A percentile compares a stretch with the other conserved stretches of the same genome.
Evolutionary conservation across 2,888 invertebrate species (phyloP).

Genomic region (Anaspis maculata): DNA sequence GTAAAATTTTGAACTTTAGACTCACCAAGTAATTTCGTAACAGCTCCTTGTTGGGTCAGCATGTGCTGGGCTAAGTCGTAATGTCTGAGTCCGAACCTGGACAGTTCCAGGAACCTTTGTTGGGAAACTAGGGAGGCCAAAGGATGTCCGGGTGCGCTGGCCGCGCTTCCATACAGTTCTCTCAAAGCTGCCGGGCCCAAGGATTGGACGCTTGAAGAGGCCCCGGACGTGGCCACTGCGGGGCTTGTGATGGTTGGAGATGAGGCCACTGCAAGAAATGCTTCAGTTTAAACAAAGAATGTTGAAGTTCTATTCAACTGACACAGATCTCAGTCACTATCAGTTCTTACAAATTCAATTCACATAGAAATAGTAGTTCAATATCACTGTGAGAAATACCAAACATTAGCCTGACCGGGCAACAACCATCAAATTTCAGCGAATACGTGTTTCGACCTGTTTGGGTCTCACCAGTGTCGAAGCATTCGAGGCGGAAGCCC

Average conservation of each 20-base stretch:
- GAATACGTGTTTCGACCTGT: too few species aligned
- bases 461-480: too few species aligned
- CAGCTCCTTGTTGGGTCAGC: constrained; percentile 85
- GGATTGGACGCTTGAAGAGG: constrained; percentile 28
- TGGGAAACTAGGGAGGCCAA: constrained; percentile 67
- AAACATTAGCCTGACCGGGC: too few species aligned
- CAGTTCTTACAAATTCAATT: too few species aligned
- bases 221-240: constrained; percentile 40
- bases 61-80: constrained; percentile 88
- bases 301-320: too few species aligned
- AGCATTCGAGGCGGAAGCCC: too few species aligned
- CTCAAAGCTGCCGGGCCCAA: constrained; percentile 40
- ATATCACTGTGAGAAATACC: too few species aligned
- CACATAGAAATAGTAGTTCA: too few species aligned
- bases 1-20: constrained; percentile 13
- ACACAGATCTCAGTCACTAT: too few species aligned
- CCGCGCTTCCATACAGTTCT: constrained; percentile 36
- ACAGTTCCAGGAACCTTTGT: constrained; percentile 72
- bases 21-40: constrained; percentile 84
- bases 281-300: too few species aligned
- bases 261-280: constrained; percentile 48
- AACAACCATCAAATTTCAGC: too few species aligned
- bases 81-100: constrained; percentile 72
- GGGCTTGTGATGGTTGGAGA: constrained; percentile 46
- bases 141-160: constrained; percentile 49